These are phyloP conservation scores for Hypomecis punctinalis DNA, from an alignment of 2,888 invertebrate species.

Conservation along the genomic window DNA sequence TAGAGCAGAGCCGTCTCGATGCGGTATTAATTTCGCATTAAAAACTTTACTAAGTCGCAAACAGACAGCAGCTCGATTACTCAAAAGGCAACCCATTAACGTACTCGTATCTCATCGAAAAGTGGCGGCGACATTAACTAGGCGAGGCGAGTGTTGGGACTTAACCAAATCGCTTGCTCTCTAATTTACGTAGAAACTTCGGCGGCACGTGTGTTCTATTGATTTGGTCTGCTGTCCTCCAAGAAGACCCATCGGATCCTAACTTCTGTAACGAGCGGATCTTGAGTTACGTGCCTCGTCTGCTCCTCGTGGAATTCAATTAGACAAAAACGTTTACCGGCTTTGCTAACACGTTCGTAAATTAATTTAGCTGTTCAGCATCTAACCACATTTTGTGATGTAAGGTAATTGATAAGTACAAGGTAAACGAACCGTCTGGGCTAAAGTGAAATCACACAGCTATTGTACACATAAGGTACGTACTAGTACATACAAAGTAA, in stretches of 20 bases:
- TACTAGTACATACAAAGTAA: neutral
- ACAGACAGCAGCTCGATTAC: conserved; percentile 45
- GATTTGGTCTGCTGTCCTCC: conserved; percentile 52
- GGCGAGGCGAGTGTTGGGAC: conserved; percentile 50
- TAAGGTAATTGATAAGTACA: conserved; percentile 16
- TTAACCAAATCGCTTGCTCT: conserved; percentile 53
- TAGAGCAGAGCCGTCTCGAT: conserved; percentile 9
- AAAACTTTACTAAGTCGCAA: conserved; percentile 46
- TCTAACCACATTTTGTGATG: conserved; percentile 13
- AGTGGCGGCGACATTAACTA: conserved; percentile 59
- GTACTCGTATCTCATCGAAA: conserved; percentile 57
- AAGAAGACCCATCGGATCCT: conserved; percentile 27
- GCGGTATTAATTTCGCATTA: conserved; percentile 53
- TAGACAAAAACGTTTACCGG: conserved; percentile 27
- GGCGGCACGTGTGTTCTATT: conserved; percentile 65
- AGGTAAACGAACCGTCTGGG: neutral
- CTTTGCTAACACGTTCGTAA: conserved; percentile 8
- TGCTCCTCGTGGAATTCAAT: conserved; percentile 25
- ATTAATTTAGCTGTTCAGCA: conserved; percentile 14
- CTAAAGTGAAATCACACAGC: conserved; percentile 4
- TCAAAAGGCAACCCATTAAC: conserved; percentile 60
- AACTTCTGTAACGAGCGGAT: conserved; percentile 34
- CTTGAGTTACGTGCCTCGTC: conserved; percentile 32
- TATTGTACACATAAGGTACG: neutral
- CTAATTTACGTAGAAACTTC: conserved; percentile 60